Evolutionary conservation across 2,113 vertebrate species (phyloP).

Genomic region (Edolisoma coerulescens): DNA sequence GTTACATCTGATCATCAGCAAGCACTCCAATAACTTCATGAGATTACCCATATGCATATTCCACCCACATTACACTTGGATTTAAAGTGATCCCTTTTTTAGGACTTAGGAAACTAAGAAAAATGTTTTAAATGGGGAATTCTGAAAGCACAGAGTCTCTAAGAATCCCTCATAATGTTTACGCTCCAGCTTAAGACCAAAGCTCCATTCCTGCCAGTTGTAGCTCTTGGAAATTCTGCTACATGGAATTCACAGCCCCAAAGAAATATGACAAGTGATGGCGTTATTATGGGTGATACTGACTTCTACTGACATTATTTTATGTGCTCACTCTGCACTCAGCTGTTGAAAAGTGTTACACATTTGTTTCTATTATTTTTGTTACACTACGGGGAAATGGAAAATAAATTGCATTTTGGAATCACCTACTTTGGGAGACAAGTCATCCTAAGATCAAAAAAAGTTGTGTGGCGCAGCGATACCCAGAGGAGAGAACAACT

Average conservation of each 20-base stretch:
- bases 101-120: neutral
- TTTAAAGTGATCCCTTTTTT: neutral
- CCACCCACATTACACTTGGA: neutral
- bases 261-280: neutral
- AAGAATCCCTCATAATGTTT: neutral
- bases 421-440: neutral
- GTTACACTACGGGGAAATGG: neutral
- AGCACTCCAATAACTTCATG: neutral
- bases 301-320: neutral
- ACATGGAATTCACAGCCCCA: neutral
- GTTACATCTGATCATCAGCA: neutral
- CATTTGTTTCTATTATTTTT: neutral
- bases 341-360: neutral
- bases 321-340: neutral
- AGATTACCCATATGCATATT: neutral
- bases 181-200: neutral
- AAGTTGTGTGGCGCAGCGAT: neutral
- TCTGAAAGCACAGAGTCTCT: neutral
- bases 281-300: neutral
- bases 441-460: neutral
- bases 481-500: rapidly evolving
- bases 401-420: neutral
- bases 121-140: neutral
- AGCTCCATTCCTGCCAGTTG: neutral
- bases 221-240: neutral